A percentile compares a stretch with the other conserved stretches of the same genome.
These are phyloP conservation scores for Fukomys damarensis DNA, from an alignment of 2,113 vertebrate species.

Conservation along the genomic window DNA sequence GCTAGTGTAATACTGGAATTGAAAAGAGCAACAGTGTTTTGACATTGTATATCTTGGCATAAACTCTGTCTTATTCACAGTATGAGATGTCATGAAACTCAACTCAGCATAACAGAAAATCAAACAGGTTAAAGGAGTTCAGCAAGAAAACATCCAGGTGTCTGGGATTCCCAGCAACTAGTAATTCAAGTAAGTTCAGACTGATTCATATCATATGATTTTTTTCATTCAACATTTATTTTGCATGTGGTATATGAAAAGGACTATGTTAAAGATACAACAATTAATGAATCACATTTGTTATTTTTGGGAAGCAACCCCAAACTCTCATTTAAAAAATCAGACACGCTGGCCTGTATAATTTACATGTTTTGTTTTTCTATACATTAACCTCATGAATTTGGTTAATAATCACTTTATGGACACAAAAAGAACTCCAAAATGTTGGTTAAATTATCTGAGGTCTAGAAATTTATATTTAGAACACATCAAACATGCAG, in stretches of 20 bases:
- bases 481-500: neutral
- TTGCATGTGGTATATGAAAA: neutral
- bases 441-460: neutral
- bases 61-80: constrained; percentile 38
- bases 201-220: neutral
- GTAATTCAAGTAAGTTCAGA: neutral
- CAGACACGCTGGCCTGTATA: neutral
- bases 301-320: neutral
- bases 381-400: neutral
- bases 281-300: neutral
- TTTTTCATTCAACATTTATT: neutral
- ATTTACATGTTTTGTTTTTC: neutral
- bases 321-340: neutral
- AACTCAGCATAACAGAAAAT: constrained; percentile 52
- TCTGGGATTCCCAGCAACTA: neutral
- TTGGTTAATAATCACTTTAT: neutral
- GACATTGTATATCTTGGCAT: constrained; percentile 48
- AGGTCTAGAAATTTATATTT: neutral
- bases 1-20: constrained; percentile 64
- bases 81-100: constrained; percentile 33
- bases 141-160: neutral
- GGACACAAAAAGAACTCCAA: neutral
- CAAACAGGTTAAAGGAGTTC: neutral
- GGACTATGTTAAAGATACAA: neutral
- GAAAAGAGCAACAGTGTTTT: constrained; percentile 76